Conservation (phyloP, 2,888 invertebrate genomes). For the Gordius sp. region DNA sequence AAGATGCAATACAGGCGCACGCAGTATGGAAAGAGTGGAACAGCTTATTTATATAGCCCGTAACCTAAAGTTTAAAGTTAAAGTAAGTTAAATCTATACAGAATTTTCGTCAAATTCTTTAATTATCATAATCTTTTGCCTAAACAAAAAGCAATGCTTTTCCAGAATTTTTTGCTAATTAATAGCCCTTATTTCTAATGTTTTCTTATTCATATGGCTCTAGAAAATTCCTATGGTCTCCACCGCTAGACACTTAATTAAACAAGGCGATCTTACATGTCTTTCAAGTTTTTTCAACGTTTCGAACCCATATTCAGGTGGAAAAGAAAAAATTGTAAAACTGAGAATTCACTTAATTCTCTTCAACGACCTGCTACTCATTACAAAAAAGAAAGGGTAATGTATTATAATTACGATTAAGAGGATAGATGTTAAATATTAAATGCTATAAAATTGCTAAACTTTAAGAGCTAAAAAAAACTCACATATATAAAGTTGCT, state of each 20-base stretch:
- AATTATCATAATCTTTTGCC: too few species aligned
- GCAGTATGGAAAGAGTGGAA: background rate
- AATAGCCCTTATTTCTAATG: too few species aligned
- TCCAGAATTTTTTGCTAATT: too few species aligned
- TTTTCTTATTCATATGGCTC: background rate
- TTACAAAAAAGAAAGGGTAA: conserved; percentile 2
- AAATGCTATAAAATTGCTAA: too few species aligned
- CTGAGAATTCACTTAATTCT: background rate
- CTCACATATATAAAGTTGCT: too few species aligned
- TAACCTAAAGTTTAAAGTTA: background rate
- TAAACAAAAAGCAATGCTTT: too few species aligned
- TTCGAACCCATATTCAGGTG: background rate
- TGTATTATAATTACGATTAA: too few species aligned
- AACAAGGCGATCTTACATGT: background rate
- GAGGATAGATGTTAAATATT: too few species aligned
- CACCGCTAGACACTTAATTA: background rate
- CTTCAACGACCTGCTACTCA: background rate
- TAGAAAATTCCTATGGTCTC: background rate
- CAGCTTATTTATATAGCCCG: background rate
- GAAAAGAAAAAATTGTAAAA: background rate
- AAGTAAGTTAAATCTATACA: too few species aligned
- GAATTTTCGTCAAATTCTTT: too few species aligned
- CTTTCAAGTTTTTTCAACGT: background rate
- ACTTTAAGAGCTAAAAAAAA: too few species aligned
- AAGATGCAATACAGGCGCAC: background rate